Conservation (phyloP, 2,797 vertebrate species). For the Acrossocheilus fasciatus region DNA sequence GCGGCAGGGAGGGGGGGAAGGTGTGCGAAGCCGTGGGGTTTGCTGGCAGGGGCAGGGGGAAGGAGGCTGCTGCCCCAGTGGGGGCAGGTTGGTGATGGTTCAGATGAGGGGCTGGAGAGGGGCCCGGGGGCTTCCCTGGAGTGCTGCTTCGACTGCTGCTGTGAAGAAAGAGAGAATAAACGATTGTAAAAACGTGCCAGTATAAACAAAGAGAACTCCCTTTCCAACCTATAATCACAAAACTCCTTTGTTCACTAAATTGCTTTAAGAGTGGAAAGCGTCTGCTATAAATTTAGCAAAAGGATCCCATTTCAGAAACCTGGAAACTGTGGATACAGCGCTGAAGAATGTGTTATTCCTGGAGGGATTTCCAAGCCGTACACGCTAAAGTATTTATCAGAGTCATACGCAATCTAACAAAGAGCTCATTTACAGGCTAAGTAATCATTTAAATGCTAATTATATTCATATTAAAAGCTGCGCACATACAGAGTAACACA, state of each 20-base stretch:
- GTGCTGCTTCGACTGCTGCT: slow-evolving; percentile 97
- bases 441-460: slow-evolving; percentile 42
- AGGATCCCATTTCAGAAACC: slow-evolving; percentile 22
- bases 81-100: slow-evolving; percentile 83
- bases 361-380: slow-evolving; percentile 66
- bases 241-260: slow-evolving; percentile 17
- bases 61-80: slow-evolving; percentile 81
- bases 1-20: slow-evolving; percentile 90
- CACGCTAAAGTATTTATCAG: slow-evolving; percentile 25
- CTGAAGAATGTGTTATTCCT: slow-evolving; percentile 67
- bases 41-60: slow-evolving; percentile 85
- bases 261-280: not conserved
- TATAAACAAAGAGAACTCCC: not conserved
- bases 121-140: slow-evolving; percentile 89
- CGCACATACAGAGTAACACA: not conserved
- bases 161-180: slow-evolving; percentile 59
- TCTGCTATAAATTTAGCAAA: slow-evolving; percentile 1
- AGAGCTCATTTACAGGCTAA: slow-evolving; percentile 73
- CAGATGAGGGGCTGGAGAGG: slow-evolving; percentile 83
- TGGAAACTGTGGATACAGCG: slow-evolving; percentile 6
- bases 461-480: slow-evolving; percentile 41
- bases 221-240: slow-evolving; percentile 1
- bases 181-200: slow-evolving; percentile 44
- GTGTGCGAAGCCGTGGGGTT: slow-evolving; percentile 88
- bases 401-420: slow-evolving; percentile 23